These are phyloP conservation scores for Eupsittula cactorum DNA, from an alignment of 2,113 vertebrate species.

Conservation along the genomic window DNA sequence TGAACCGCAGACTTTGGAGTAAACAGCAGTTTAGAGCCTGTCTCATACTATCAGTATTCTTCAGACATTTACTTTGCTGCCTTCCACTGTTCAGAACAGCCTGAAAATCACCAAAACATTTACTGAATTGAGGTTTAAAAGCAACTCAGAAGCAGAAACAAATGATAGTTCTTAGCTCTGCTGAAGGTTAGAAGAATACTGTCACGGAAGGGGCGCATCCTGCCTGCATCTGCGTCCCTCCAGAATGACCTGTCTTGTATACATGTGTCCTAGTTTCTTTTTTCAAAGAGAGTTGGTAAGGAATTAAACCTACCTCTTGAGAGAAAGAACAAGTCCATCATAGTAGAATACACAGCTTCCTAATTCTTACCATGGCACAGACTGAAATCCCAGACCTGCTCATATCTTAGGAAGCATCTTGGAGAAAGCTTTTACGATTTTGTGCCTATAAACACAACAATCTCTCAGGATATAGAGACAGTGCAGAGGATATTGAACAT, in stretches of 20 bases:
- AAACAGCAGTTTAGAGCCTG: neutral
- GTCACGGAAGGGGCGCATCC: neutral
- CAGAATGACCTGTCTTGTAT: neutral
- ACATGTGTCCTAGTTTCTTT: neutral
- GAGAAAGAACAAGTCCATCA: neutral
- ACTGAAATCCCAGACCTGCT: constrained; percentile 31
- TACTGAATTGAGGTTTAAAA: constrained; percentile 15
- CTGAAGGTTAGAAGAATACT: neutral
- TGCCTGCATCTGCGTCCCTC: neutral
- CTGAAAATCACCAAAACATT: constrained; percentile 8
- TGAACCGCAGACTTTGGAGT: neutral
- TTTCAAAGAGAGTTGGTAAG: neutral
- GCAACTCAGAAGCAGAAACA: neutral
- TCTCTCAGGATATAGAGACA: neutral
- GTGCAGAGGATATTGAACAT: neutral
- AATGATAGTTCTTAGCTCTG: neutral
- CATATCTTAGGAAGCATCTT: constrained; percentile 36
- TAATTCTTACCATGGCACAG: constrained; percentile 23
- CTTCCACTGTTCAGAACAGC: constrained; percentile 13
- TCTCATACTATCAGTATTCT: neutral
- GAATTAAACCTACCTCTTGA: neutral
- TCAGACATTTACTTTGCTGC: neutral
- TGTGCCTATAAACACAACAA: neutral
- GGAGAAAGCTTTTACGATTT: constrained; percentile 16
- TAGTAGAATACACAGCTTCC: neutral